phyloP scores from a whole-genome alignment of 2,113 vertebrate genomes.

The Lycaon pictus region DNA sequence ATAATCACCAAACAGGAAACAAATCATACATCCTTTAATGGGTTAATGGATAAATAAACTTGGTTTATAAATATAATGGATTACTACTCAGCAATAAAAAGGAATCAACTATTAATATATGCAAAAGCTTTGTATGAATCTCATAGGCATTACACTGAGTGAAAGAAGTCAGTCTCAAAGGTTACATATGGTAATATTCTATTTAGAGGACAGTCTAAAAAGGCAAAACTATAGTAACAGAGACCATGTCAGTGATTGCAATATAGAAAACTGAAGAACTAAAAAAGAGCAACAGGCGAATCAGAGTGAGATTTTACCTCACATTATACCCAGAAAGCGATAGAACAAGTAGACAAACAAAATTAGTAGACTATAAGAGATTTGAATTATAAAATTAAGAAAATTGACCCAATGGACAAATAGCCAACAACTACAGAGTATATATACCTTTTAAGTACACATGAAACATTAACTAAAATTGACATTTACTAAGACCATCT shows the following conservation, averaged over 20 bases:
- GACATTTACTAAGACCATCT: neutral
- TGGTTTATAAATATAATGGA: neutral
- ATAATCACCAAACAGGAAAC: conserved; percentile 5
- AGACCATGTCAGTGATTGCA: neutral
- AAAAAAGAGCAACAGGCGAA: neutral
- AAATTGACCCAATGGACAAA: neutral
- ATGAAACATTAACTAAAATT: neutral
- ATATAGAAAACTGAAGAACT: neutral
- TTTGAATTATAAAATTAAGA: conserved; percentile 2
- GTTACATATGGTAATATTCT: neutral
- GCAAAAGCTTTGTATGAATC: neutral
- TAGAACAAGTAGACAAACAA: neutral
- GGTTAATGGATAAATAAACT: neutral
- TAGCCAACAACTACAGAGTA: neutral
- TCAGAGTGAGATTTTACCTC: conserved; percentile 31
- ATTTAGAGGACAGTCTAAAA: neutral
- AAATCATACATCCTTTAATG: neutral
- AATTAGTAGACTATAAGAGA: neutral
- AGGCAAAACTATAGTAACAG: neutral
- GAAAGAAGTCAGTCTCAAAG: conserved; percentile 7
- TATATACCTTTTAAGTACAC: neutral
- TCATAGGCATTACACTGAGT: neutral
- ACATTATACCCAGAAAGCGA: neutral
- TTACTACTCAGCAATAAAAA: neutral
- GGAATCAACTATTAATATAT: neutral